These are phyloP conservation scores for Leuciscus idus DNA, from an alignment of 2,113 vertebrate genomes.

Conservation along the genomic window DNA sequence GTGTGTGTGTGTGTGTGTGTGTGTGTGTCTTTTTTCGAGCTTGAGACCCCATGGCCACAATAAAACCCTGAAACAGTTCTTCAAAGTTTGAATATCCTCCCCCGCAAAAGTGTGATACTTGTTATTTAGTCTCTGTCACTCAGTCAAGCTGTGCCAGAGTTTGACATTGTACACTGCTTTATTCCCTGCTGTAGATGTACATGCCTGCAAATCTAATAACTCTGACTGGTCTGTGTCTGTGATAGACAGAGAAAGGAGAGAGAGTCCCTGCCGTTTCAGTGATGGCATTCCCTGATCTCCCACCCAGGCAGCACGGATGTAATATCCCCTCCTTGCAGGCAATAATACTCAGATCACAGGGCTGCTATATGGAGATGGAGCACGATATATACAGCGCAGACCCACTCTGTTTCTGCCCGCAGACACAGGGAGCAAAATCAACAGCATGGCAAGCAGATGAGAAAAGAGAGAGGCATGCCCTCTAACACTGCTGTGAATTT, in stretches of 20 bases:
- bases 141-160: slow-evolving; percentile 27
- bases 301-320: slow-evolving; percentile 29
- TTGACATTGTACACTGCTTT: slow-evolving; percentile 38
- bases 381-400: slow-evolving; percentile 34
- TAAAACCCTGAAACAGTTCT: slow-evolving; percentile 12
- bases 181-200: slow-evolving; percentile 30
- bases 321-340: slow-evolving; percentile 47
- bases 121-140: slow-evolving; percentile 31
- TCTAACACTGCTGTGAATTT: slow-evolving; percentile 14
- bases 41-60: not conserved
- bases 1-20: no score
- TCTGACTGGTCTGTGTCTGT: not conserved
- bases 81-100: not conserved
- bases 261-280: slow-evolving; percentile 52
- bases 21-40: not conserved
- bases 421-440: slow-evolving; percentile 36
- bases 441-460: not conserved
- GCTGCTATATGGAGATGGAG: slow-evolving; percentile 50
- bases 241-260: slow-evolving; percentile 23
- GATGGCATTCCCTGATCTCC: slow-evolving; percentile 52
- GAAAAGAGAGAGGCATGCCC: slow-evolving; percentile 3
- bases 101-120: not conserved
- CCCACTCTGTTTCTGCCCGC: not conserved
- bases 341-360: slow-evolving; percentile 55
- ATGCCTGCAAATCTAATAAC: slow-evolving; percentile 45